Conservation (phyloP, 2,113 vertebrate genomes). For the Hippolais icterina region DNA sequence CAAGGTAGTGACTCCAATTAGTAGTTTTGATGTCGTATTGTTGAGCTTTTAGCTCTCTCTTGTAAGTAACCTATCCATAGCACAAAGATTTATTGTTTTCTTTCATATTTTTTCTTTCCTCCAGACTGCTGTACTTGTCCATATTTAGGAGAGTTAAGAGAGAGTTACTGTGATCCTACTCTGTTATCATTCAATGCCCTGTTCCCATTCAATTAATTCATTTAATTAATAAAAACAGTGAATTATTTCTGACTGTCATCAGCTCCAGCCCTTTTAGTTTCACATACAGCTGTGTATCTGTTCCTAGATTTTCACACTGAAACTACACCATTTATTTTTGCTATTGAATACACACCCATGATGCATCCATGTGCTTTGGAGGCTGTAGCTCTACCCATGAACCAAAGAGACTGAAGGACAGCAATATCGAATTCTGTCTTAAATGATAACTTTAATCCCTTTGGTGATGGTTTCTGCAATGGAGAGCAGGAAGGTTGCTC, state of each 20-base stretch:
- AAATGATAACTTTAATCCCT: background rate
- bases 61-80: background rate
- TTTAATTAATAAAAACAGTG: background rate
- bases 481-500: background rate
- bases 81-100: background rate
- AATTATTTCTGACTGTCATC: background rate
- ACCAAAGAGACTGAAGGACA: background rate
- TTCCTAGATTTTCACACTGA: background rate
- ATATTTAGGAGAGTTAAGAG: background rate
- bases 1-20: background rate
- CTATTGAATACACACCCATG: background rate
- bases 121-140: background rate
- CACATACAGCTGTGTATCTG: background rate
- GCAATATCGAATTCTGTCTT: background rate
- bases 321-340: background rate
- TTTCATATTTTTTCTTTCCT: background rate
- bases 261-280: background rate
- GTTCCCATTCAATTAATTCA: background rate
- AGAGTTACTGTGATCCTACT: background rate
- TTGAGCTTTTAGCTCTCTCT: background rate
- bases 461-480: accelerated
- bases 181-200: background rate
- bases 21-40: background rate
- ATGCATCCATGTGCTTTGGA: background rate
- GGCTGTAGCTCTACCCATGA: background rate